Evolutionary conservation across 2,113 vertebrate genomes (phyloP).

Genomic region (Erythrolamprus reginae): DNA sequence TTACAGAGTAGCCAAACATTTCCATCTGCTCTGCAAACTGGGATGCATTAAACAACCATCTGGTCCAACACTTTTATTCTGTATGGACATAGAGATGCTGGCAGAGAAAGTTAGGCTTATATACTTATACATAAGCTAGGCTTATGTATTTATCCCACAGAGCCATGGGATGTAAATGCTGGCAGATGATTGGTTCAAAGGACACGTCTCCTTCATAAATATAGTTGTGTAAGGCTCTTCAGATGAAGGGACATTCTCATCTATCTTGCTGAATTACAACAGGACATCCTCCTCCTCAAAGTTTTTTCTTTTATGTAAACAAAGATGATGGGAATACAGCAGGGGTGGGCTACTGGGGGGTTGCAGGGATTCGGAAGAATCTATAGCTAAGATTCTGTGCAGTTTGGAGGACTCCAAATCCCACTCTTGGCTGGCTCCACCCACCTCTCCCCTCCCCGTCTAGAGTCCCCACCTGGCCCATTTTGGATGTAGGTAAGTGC

Average conservation of each 20-base stretch:
- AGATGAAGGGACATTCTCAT: not conserved
- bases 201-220: not conserved
- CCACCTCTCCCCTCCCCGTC: too few relatives aligned
- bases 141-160: not conserved
- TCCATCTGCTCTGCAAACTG: constrained; percentile 55
- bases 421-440: too few relatives aligned
- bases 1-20: constrained; percentile 41
- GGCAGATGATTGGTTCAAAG: not conserved
- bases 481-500: too few relatives aligned
- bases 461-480: too few relatives aligned
- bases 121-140: too few relatives aligned
- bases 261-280: not conserved
- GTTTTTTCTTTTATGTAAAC: not conserved
- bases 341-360: too few relatives aligned
- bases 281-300: not conserved
- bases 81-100: not conserved
- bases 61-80: constrained; percentile 27
- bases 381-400: too few relatives aligned
- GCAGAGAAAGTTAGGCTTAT: not conserved
- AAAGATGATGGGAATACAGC: not conserved
- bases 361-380: too few relatives aligned
- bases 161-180: not conserved
- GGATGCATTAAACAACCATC: constrained; percentile 11
- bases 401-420: too few relatives aligned
- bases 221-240: not conserved